Evolutionary conservation across 2,797 vertebrate species (phyloP).

Genomic region (Silurus lanzhouensis): DNA sequence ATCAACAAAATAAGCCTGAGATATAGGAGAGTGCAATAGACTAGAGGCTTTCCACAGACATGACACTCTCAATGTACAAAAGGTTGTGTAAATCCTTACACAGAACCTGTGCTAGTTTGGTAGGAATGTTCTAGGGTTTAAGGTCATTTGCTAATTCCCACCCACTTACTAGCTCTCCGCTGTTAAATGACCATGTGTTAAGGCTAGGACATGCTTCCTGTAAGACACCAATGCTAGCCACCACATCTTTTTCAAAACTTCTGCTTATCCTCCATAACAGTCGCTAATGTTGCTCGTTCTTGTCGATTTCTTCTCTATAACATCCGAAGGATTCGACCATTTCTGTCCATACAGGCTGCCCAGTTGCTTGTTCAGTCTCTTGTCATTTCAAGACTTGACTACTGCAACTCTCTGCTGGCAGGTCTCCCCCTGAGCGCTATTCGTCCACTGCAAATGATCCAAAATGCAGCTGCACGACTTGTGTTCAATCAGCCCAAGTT

Average conservation of each 20-base stretch:
- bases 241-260: background rate
- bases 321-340: no score
- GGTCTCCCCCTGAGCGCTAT: no score
- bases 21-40: background rate
- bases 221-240: background rate
- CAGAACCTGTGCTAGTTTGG: background rate
- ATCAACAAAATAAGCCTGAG: background rate
- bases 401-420: no score
- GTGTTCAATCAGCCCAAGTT: no score
- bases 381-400: no score
- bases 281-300: no score
- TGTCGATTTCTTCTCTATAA: no score
- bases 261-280: background rate
- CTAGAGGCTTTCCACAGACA: background rate
- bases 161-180: background rate
- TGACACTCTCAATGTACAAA: background rate
- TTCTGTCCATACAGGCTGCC: no score
- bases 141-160: background rate
- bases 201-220: background rate
- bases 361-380: no score
- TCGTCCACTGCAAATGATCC: no score
- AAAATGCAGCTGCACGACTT: no score
- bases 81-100: background rate
- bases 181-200: background rate
- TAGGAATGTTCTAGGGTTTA: background rate